Percentiles rank a stretch among this genome's conserved stretches.
Conservation (phyloP, 2,113 vertebrate genomes). For the Chaenocephalus aceratus region DNA sequence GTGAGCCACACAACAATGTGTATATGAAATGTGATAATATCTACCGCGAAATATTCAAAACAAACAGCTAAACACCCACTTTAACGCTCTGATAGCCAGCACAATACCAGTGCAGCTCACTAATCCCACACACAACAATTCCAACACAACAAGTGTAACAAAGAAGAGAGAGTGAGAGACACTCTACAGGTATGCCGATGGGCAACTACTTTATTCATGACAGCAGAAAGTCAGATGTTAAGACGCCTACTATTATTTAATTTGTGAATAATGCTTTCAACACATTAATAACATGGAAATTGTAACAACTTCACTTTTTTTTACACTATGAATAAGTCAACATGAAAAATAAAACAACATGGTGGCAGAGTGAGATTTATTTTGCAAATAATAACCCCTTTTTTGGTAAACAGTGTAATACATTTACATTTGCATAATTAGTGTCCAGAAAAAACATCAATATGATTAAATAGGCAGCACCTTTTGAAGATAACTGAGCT, state of each 20-base stretch:
- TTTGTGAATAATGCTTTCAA: neutral
- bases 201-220: neutral
- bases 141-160: neutral
- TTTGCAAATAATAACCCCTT: slow-evolving; percentile 2
- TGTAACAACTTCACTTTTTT: neutral
- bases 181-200: neutral
- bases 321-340: neutral
- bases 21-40: neutral
- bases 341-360: neutral
- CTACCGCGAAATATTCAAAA: slow-evolving; percentile 13
- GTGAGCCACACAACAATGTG: slow-evolving; percentile 28
- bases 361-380: neutral
- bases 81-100: neutral
- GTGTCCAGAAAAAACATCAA: slow-evolving; percentile 33
- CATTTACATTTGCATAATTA: slow-evolving; percentile 40
- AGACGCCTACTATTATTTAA: neutral
- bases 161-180: neutral
- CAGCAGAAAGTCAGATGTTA: neutral
- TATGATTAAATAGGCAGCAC: slow-evolving; percentile 27
- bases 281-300: neutral
- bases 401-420: slow-evolving; percentile 17
- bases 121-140: neutral
- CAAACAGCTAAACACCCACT: slow-evolving; percentile 4
- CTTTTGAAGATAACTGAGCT: slow-evolving; percentile 6
- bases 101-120: neutral